These are phyloP conservation scores for Mus spretus DNA, from an alignment of 2,797 vertebrate genomes.

Conservation along the genomic window DNA sequence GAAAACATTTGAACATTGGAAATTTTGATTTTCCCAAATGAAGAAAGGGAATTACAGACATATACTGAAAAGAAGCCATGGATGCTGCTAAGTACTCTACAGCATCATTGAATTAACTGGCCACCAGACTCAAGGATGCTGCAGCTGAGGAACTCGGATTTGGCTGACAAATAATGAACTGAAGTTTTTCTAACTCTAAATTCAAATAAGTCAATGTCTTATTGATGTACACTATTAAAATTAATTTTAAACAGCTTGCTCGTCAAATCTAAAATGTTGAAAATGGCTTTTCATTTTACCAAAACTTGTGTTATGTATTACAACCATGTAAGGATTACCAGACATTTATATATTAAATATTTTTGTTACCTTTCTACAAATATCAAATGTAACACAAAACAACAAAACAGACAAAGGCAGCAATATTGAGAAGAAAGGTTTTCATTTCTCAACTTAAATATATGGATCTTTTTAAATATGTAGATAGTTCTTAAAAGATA, in stretches of 20 bases:
- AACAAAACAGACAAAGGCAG: not conserved
- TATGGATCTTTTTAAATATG: not conserved
- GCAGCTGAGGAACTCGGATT: not conserved
- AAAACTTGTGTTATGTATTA: slow-evolving; percentile 1
- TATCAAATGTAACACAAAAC: slow-evolving; percentile 51
- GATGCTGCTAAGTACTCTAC: not conserved
- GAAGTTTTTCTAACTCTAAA: not conserved
- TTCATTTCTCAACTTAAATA: slow-evolving; percentile 26
- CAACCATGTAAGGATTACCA: not conserved
- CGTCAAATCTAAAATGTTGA: slow-evolving; percentile 19
- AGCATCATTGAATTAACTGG: not conserved
- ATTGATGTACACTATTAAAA: slow-evolving; percentile 20
- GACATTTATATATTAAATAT: not conserved
- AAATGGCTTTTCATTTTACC: slow-evolving; percentile 31
- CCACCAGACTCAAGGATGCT: not conserved
- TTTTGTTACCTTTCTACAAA: not conserved
- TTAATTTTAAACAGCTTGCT: not conserved
- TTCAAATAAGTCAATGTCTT: slow-evolving; percentile 49
- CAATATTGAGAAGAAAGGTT: not conserved
- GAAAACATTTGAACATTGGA: not conserved
- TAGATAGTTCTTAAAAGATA: not conserved
- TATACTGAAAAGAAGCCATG: not conserved
- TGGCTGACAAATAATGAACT: not conserved
- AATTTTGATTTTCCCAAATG: slow-evolving; percentile 13
- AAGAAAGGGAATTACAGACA: not conserved